phyloP scores from a whole-genome alignment of 2,888 invertebrate genomes.

The Theodoxus fluviatilis region DNA sequence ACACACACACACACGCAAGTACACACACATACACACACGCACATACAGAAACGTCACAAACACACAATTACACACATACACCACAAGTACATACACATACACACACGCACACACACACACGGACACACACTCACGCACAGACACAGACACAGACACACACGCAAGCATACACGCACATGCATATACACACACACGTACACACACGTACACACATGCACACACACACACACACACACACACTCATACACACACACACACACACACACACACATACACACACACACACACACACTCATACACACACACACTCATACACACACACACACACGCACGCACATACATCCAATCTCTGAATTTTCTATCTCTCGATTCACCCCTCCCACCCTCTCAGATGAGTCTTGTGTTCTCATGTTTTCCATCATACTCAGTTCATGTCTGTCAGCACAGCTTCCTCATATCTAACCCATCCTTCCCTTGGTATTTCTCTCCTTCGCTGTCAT shows the following conservation, averaged over 20 bases:
- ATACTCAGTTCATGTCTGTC: too few relatives aligned
- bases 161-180: background rate
- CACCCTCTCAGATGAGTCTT: too few relatives aligned
- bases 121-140: constrained; percentile 10
- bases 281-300: background rate
- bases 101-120: constrained; percentile 12
- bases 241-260: constrained; percentile 3
- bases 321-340: constrained; percentile 6
- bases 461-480: too few relatives aligned
- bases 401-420: too few relatives aligned
- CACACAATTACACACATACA: background rate
- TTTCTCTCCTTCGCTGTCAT: too few relatives aligned
- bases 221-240: background rate
- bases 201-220: constrained; percentile 8
- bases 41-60: too few relatives aligned
- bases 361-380: too few relatives aligned
- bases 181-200: background rate
- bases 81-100: background rate
- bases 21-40: too few relatives aligned
- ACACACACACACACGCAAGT: too few relatives aligned
- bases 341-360: too few relatives aligned
- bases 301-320: background rate
- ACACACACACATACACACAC: constrained; percentile 11
- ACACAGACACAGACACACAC: background rate
- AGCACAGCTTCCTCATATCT: too few relatives aligned